Conservation (phyloP, 2,797 vertebrate genomes). For the Macropodus opercularis region DNA sequence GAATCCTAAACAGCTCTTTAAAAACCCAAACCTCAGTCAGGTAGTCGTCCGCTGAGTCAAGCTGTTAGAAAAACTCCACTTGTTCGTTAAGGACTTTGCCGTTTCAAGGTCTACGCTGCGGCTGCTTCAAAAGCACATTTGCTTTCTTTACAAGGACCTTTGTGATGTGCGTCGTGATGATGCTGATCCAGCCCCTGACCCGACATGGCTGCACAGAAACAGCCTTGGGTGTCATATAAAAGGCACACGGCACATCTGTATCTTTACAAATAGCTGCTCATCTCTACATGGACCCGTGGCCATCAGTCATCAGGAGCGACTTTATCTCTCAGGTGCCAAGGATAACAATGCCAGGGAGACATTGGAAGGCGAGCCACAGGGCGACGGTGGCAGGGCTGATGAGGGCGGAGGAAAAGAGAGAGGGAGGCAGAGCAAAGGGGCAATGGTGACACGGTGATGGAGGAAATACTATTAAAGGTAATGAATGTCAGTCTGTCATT, state of each 20-base stretch:
- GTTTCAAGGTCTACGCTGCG: conserved; percentile 49
- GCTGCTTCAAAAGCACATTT: conserved; percentile 54
- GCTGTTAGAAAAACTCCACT: conserved; percentile 52
- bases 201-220: conserved; percentile 55
- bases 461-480: conserved; percentile 73
- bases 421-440: conserved; percentile 9
- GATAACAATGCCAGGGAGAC: conserved; percentile 66
- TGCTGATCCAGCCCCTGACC: conserved; percentile 61
- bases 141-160: conserved; percentile 78
- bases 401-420: conserved; percentile 35
- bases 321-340: conserved; percentile 75
- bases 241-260: conserved; percentile 57
- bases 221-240: conserved; percentile 71
- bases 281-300: conserved; percentile 53
- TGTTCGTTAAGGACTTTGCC: conserved; percentile 45
- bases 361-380: conserved; percentile 48
- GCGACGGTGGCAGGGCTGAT: conserved; percentile 42
- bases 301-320: conserved; percentile 72
- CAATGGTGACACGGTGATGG: conserved; percentile 58
- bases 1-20: conserved; percentile 69
- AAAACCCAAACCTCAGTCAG: conserved; percentile 39
- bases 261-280: conserved; percentile 62
- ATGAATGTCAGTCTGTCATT: conserved; percentile 76
- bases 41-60: conserved; percentile 21
- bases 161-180: conserved; percentile 59